These are phyloP conservation scores for Scomberomorus guttatus DNA, from an alignment of 2,797 vertebrate species.

Conservation along the genomic window DNA sequence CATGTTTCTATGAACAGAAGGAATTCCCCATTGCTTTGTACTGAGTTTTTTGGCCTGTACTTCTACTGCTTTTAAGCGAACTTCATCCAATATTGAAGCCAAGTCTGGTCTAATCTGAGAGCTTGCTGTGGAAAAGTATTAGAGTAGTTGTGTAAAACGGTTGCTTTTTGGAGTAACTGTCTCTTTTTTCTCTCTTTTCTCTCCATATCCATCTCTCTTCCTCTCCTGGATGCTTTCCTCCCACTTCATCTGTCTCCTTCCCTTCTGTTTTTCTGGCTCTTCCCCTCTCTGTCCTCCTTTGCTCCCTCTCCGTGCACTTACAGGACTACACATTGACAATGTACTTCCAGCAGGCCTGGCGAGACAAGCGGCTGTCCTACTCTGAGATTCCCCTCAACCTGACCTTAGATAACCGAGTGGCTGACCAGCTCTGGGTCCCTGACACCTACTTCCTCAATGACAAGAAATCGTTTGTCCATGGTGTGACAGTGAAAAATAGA, in stretches of 20 bases:
- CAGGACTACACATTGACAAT: slow-evolving; percentile 99
- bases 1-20: slow-evolving; percentile 57
- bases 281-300: slow-evolving; percentile 26
- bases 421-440: slow-evolving; percentile 98
- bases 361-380: slow-evolving; percentile 97
- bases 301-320: slow-evolving; percentile 42
- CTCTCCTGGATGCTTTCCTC: not conserved
- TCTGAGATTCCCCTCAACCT: slow-evolving; percentile 98
- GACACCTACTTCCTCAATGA: slow-evolving; percentile 99
- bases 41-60: slow-evolving; percentile 46
- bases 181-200: slow-evolving; percentile 31
- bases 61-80: slow-evolving; percentile 67
- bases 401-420: slow-evolving; percentile 98
- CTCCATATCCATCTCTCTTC: not conserved
- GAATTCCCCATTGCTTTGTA: slow-evolving; percentile 63
- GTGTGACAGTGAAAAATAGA: slow-evolving; percentile 99
- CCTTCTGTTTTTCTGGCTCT: not conserved
- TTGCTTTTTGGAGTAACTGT: slow-evolving; percentile 57
- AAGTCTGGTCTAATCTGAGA: slow-evolving; percentile 56
- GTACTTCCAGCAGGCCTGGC: slow-evolving; percentile 99
- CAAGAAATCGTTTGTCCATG: slow-evolving; percentile 99
- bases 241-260: slow-evolving; percentile 4
- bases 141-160: slow-evolving; percentile 46
- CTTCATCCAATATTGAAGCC: slow-evolving; percentile 79
- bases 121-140: slow-evolving; percentile 27